A percentile compares a stretch with the other conserved stretches of the same genome.
These are phyloP conservation scores for Orchestes rusci DNA, from an alignment of 2,888 invertebrate genomes.

Conservation along the genomic window DNA sequence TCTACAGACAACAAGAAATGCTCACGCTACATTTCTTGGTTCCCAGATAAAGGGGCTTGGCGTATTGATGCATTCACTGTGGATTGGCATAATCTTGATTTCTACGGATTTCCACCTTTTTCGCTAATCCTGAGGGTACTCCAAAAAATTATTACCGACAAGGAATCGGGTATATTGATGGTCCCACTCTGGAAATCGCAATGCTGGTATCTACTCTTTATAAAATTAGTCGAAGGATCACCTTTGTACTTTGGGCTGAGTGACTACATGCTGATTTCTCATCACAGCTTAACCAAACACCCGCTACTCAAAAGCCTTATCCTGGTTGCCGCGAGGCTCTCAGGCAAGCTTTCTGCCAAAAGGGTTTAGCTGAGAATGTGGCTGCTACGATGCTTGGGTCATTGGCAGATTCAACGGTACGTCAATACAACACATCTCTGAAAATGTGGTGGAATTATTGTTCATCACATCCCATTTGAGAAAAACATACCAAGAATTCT, in stretches of 20 bases:
- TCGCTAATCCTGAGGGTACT: conserved; percentile 11
- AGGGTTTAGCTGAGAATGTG: too few relatives aligned
- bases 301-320: conserved; percentile 14
- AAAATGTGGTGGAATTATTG: conserved; percentile 27
- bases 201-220: conserved; percentile 17
- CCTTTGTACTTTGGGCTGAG: conserved; percentile 9
- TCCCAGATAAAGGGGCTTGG: conserved; percentile 14
- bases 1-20: conserved; percentile 19
- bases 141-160: conserved; percentile 11
- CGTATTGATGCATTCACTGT: conserved; percentile 23
- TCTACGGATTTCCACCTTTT: conserved; percentile 26
- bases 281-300: conserved; percentile 8
- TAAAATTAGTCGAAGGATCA: conserved; percentile 4
- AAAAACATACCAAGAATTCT: too few relatives aligned
- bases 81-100: conserved; percentile 15
- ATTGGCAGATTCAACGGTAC: too few relatives aligned
- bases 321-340: conserved; percentile 17
- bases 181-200: conserved; percentile 15
- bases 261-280: conserved; percentile 10
- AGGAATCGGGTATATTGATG: conserved; percentile 14
- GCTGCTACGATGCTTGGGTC: conserved; percentile 12
- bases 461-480: too few relatives aligned
- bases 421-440: too few relatives aligned
- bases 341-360: conserved; percentile 15
- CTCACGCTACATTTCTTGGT: conserved; percentile 21